phyloP scores from a whole-genome alignment of 2,888 invertebrate species.

The Siphlonurus alternatus region DNA sequence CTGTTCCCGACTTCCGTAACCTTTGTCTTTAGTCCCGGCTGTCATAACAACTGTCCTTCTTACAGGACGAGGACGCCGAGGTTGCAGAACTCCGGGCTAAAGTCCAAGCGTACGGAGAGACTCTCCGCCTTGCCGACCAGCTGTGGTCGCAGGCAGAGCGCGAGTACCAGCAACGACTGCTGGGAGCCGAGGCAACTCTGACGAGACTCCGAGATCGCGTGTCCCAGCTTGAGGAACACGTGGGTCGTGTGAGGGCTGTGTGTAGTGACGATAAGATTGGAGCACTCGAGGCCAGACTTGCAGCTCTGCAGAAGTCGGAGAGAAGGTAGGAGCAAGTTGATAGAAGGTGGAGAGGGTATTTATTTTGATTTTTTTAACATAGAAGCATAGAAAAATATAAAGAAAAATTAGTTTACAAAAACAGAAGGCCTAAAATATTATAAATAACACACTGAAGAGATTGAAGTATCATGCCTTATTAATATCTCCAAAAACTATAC shows the following conservation, averaged over 20 bases:
- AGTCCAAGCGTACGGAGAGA: background rate
- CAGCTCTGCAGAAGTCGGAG: background rate
- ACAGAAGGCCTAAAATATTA: too few relatives aligned
- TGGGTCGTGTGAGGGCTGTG: background rate
- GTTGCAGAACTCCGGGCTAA: background rate
- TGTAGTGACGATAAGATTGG: background rate
- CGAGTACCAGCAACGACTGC: background rate
- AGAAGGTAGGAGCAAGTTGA: too few relatives aligned
- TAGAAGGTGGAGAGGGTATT: too few relatives aligned
- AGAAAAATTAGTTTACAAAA: too few relatives aligned
- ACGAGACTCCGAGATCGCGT: background rate
- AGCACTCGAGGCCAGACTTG: background rate
- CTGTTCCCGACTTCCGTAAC: too few relatives aligned
- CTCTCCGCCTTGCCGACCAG: background rate
- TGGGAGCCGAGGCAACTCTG: background rate
- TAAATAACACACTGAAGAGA: too few relatives aligned
- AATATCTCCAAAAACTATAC: too few relatives aligned
- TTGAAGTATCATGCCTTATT: too few relatives aligned
- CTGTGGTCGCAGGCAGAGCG: background rate
- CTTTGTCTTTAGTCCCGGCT: too few relatives aligned
- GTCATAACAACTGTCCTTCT: too few relatives aligned
- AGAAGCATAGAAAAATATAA: too few relatives aligned
- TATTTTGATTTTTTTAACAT: too few relatives aligned
- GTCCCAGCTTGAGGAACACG: background rate
- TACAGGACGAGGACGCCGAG: background rate